A percentile compares a stretch with the other conserved stretches of the same genome.
These are phyloP conservation scores for Lacanobia wlatinum DNA, from an alignment of 2,888 invertebrate genomes.

Conservation along the genomic window DNA sequence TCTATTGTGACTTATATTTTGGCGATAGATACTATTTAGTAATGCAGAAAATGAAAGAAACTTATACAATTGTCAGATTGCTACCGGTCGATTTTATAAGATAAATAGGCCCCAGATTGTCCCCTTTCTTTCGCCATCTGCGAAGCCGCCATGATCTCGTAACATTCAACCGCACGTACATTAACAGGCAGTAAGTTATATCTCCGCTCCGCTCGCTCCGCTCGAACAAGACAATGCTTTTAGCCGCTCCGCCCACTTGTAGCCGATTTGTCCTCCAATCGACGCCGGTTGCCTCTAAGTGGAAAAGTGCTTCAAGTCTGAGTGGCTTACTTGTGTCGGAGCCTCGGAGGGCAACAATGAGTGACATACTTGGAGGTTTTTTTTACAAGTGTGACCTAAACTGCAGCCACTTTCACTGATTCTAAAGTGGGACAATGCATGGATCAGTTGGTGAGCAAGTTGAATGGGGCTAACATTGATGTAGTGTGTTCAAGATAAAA, in stretches of 20 bases:
- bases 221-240: slow-evolving; percentile 81
- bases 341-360: slow-evolving; percentile 36
- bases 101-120: background rate
- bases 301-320: slow-evolving; percentile 66
- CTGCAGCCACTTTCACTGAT: slow-evolving; percentile 40
- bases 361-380: slow-evolving; percentile 16
- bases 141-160: slow-evolving; percentile 32
- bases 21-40: background rate
- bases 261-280: slow-evolving; percentile 69
- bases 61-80: background rate
- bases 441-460: background rate
- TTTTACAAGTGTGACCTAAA: slow-evolving; percentile 26
- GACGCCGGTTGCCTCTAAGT: slow-evolving; percentile 62
- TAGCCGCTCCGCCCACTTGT: slow-evolving; percentile 72
- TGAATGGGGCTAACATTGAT: background rate
- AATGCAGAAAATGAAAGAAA: background rate
- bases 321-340: slow-evolving; percentile 58
- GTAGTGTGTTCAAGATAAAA: too few relatives aligned
- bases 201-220: slow-evolving; percentile 60
- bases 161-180: slow-evolving; percentile 54
- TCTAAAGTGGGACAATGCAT: slow-evolving; percentile 18
- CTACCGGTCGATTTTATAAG: background rate
- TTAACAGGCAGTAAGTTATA: slow-evolving; percentile 61
- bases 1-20: background rate
- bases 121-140: slow-evolving; percentile 1